Evolutionary conservation across 2,113 vertebrate species (phyloP).

Genomic region (Diphyllodes magnificus): DNA sequence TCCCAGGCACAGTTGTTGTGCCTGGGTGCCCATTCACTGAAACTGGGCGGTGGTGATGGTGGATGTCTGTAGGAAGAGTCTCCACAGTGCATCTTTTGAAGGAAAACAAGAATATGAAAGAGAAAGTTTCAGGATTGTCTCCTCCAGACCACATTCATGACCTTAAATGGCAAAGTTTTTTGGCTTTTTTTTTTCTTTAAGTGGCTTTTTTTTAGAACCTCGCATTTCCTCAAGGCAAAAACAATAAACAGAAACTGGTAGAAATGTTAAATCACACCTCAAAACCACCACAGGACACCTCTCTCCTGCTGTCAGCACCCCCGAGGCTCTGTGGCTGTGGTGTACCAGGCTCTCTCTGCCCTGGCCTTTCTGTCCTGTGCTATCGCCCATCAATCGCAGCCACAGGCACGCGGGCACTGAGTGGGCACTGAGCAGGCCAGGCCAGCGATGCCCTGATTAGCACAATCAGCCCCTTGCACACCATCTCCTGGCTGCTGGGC

Average conservation of each 20-base stretch:
- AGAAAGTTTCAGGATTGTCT: neutral
- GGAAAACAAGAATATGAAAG: neutral
- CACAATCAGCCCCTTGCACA: neutral
- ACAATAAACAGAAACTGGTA: neutral
- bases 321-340: neutral
- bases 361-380: neutral
- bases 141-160: neutral
- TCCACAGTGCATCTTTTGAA: neutral
- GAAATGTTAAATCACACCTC: neutral
- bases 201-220: neutral
- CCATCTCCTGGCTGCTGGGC: neutral
- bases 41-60: neutral
- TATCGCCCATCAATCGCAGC: neutral
- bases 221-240: neutral
- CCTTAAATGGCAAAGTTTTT: neutral
- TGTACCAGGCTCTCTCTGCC: neutral
- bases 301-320: neutral
- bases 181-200: neutral
- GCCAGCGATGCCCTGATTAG: neutral
- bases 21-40: neutral
- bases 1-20: neutral
- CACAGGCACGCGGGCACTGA: fast-evolving
- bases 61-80: neutral
- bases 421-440: neutral
- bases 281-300: neutral